Percentiles rank a stretch among this genome's conserved stretches.
These are phyloP conservation scores for Leucopsar rothschildi DNA, from an alignment of 2,113 vertebrate genomes.

Conservation along the genomic window DNA sequence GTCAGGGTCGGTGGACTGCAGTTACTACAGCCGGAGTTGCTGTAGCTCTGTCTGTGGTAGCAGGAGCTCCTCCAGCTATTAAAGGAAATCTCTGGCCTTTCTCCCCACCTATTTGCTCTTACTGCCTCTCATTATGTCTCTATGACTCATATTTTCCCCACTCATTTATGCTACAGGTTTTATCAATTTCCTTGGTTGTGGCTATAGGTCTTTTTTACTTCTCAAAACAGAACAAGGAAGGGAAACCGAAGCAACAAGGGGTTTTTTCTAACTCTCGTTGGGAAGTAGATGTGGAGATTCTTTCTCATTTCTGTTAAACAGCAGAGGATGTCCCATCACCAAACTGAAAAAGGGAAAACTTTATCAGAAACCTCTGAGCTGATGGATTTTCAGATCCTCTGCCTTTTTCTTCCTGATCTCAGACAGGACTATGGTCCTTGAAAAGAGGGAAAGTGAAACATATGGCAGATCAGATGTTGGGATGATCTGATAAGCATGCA, in stretches of 20 bases:
- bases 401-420: not conserved
- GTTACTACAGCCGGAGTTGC: accelerated
- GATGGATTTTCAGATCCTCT: not conserved
- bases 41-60: not conserved
- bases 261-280: not conserved
- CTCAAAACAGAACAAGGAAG: not conserved
- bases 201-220: not conserved
- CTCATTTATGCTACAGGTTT: not conserved
- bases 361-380: not conserved
- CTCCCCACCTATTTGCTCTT: not conserved
- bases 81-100: not conserved
- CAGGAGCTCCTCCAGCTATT: not conserved
- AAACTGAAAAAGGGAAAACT: not conserved
- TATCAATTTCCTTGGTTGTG: not conserved
- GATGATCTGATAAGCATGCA: not conserved
- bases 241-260: not conserved
- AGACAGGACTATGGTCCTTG: not conserved
- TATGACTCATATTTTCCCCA: not conserved
- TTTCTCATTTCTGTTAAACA: not conserved
- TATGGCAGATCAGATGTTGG: conserved; percentile 1
- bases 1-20: accelerated
- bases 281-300: not conserved
- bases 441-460: not conserved
- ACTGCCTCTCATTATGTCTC: not conserved
- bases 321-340: not conserved